Conservation (phyloP, 2,797 vertebrate species). For the Caiman crocodilus region DNA sequence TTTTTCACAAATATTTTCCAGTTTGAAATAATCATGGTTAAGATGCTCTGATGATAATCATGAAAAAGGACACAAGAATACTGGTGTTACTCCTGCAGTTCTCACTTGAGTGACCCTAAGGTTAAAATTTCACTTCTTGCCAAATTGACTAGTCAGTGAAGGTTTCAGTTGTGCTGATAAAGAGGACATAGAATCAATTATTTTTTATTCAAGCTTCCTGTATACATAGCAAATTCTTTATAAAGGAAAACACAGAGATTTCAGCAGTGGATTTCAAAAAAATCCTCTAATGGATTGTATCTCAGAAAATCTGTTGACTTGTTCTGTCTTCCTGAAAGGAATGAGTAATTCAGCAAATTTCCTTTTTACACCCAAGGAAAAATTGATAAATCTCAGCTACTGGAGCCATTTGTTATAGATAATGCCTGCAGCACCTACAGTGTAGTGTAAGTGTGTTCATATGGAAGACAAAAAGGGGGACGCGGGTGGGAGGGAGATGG, state of each 20-base stretch:
- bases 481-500: background rate
- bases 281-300: background rate
- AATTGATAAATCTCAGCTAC: background rate
- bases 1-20: background rate
- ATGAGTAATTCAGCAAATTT: background rate
- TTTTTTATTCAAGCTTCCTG: background rate
- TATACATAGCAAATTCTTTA: background rate
- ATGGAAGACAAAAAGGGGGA: conserved; percentile 13
- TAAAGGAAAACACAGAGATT: background rate
- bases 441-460: background rate
- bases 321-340: background rate
- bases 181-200: background rate
- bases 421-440: background rate
- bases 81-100: background rate
- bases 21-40: background rate
- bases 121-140: background rate
- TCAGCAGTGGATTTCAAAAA: background rate
- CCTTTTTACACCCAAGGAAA: background rate
- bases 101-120: background rate
- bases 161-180: background rate
- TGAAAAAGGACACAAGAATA: background rate
- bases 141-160: background rate
- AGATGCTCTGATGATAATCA: background rate
- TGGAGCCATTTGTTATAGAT: background rate
- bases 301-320: background rate